Evolutionary conservation across 2,888 invertebrate genomes (phyloP), one percentile per base, ranked within the genome.

Genomic region (Rutpela maculata): DNA sequence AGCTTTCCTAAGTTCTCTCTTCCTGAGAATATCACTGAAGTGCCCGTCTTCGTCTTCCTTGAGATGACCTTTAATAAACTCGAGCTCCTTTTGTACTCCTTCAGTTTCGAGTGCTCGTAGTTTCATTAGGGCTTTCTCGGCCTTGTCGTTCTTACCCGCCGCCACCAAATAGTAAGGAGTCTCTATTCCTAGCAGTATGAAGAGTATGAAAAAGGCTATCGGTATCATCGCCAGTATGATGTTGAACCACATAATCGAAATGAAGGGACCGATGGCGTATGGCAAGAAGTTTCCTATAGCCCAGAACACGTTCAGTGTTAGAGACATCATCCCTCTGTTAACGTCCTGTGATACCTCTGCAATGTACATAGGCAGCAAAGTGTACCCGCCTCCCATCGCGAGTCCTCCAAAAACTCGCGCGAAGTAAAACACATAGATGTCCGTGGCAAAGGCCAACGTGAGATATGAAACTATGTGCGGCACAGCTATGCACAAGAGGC

Each of bases 341-440:
- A 94, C 93, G 77, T 94, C 93, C 90, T 95, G 89, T 1, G 96
- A 93, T 60, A 96, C 95, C 89, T 97, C 97, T 66, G 95, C 95
- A 78, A 96, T 93, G 89, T 97, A 97, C 92, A 96, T 95, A 0
- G 97, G 96, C 0, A 93, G 92, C 1, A 94, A 92, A 0, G 95
- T 93, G 89, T 94, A 95, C 15, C 93, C 90, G 85, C 94, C 93
- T 0, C 95, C 94, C 0, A 94, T 92, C 0, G 93, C 93, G 1
- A 95, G 85, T 67, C 96, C 96, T 17, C 88, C 87, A 9, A 91
- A 74, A 26, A 91, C 83, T 79, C 92, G 86, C 17, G 90, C 90
- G 1, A 87, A 84, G 78, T 89, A 90, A 55, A 81, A 82, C 11
- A 80, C 68, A 43, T 81, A 79, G 19, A 85, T 80, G 18, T 69